Conservation (phyloP, 2,888 invertebrate genomes). For the Synergus umbraculus region DNA sequence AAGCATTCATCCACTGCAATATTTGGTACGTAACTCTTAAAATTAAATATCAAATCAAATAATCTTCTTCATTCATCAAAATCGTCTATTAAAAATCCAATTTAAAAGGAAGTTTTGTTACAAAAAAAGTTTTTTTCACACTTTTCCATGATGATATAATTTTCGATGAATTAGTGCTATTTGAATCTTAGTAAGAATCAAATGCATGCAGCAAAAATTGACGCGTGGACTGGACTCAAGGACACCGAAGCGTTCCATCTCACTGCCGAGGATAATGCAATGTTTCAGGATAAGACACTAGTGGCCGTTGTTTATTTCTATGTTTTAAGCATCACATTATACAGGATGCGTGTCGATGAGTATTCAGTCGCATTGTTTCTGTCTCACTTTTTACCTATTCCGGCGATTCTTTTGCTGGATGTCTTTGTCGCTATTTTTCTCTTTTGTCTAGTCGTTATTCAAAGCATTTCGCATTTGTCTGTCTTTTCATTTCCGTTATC, state of each 20-base stretch:
- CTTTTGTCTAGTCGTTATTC: conserved; percentile 6
- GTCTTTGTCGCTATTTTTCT: conserved; percentile 2
- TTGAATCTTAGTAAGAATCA: conserved; percentile 8
- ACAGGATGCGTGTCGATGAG: conserved; percentile 61
- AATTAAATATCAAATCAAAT: too few species aligned
- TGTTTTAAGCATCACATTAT: conserved; percentile 48
- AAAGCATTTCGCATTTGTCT: conserved; percentile 30
- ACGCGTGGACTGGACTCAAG: conserved; percentile 61
- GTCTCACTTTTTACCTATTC: conserved; percentile 27
- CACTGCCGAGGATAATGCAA: conserved; percentile 76
- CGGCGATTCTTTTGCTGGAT: conserved; percentile 5
- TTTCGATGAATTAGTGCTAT: background rate
- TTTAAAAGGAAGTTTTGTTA: too few species aligned
- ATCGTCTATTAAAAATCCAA: too few species aligned
- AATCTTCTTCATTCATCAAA: too few species aligned
- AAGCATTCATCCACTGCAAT: background rate
- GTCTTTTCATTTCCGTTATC: conserved; percentile 38
- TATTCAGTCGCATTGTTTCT: conserved; percentile 39
- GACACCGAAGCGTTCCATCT: conserved; percentile 73
- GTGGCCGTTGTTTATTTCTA: conserved; percentile 62
- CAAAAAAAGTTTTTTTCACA: background rate
- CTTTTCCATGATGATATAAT: background rate
- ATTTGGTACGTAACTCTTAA: background rate
- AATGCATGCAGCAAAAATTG: conserved; percentile 32
- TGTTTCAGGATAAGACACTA: conserved; percentile 69